These are phyloP conservation scores for Sebastes jordani DNA, from an alignment of 2,797 vertebrate genomes.

Conservation along the genomic window DNA sequence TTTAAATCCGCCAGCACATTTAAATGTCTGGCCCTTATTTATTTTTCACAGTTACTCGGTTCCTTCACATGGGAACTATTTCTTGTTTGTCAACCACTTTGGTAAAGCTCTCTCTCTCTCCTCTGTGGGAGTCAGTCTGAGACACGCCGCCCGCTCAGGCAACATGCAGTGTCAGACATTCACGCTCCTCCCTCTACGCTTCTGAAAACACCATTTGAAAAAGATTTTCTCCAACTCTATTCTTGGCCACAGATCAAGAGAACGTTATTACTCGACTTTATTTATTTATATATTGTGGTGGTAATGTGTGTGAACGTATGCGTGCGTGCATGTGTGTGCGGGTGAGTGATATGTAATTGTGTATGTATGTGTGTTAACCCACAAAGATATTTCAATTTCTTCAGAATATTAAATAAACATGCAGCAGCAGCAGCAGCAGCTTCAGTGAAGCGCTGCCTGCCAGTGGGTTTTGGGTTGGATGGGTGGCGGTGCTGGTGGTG, in stretches of 20 bases:
- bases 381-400: slow-evolving; percentile 90
- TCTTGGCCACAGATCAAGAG: slow-evolving; percentile 82
- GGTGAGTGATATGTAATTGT: slow-evolving; percentile 69
- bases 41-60: slow-evolving; percentile 1
- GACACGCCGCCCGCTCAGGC: slow-evolving; percentile 57
- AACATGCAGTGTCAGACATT: slow-evolving; percentile 77
- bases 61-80: slow-evolving; percentile 55
- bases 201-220: slow-evolving; percentile 81
- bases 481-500: slow-evolving; percentile 78
- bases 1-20: slow-evolving; percentile 1
- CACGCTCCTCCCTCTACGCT: slow-evolving; percentile 73
- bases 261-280: slow-evolving; percentile 81
- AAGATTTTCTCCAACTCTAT: slow-evolving; percentile 77
- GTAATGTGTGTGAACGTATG: slow-evolving; percentile 67
- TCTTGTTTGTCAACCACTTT: slow-evolving; percentile 54
- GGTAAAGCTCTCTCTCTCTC: slow-evolving; percentile 47
- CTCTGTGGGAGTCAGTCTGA: slow-evolving; percentile 65
- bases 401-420: slow-evolving; percentile 91
- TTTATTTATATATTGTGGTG: slow-evolving; percentile 84
- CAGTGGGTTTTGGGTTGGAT: slow-evolving; percentile 86
- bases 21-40: background rate
- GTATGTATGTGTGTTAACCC: slow-evolving; percentile 80
- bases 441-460: slow-evolving; percentile 80
- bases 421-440: slow-evolving; percentile 81
- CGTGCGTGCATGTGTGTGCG: slow-evolving; percentile 48